Base-by-base conservation (phyloP, 1,140 invertebrate species). In the Zophobas morio region DNA sequence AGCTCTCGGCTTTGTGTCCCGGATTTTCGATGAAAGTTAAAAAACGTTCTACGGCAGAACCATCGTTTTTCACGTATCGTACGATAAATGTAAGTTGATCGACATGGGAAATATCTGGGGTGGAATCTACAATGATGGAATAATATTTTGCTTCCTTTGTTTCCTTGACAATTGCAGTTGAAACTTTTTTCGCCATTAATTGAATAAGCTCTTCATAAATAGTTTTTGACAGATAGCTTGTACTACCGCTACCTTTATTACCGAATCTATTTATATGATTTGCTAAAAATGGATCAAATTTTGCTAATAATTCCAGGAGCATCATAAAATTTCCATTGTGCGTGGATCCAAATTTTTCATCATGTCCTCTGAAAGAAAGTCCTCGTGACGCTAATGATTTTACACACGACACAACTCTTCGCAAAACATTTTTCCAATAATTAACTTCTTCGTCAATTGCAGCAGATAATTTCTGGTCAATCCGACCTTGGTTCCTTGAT, bases 91-190 rank as follows among this genome's bases (percentile, higher is more conserved):
- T 20, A 20, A 20, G 20, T 20, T 20, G 20, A 20, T 20, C 20
- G 20, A 20, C 20, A 20, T 20, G 20, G 20, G 20, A 20, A 20
- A 86, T 79, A 80, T 87, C 84, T 49, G 84, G 83, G 32, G 84
- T 86, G 2, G 84, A 87, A 82, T 87, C 86, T 8, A 87, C 79
- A 56, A 84, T 84, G 63, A 86, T 80, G 53, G 82, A 83, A 80
- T 82, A 88, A 80, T 88, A 88, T 79, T 84, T 84, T 33, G 83
- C 78, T 70, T 70, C 47, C 77, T 81, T 86, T 36, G 85, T 54
- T 81, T 87, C 81, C 39, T 82, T 42, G 82, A 20, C 66, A 63
- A 86, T 86, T 35, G 76, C 81, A 33, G 34, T 53, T 51, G 36
- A 6, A 6, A 76, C 60, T 60, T 70, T 49, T n/a, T 70, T 36